These are phyloP conservation scores for Aleiodes alternator DNA, from an alignment of 2,888 invertebrate genomes.

Conservation along the genomic window DNA sequence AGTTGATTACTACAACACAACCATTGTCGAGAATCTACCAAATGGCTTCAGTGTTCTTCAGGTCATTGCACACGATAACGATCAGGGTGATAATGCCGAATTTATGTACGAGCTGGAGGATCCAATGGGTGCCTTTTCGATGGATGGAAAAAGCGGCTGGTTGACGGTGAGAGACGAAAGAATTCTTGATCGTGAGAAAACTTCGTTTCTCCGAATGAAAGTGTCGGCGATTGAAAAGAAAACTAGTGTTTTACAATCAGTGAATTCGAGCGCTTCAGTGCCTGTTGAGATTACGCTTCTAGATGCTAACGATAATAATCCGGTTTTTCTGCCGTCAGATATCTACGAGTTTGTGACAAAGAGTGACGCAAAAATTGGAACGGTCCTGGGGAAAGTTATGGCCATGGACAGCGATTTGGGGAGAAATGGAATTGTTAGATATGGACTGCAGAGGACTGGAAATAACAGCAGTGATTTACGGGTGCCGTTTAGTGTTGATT, in stretches of 20 bases:
- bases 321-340: conserved; percentile 89
- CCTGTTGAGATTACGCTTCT: conserved; percentile 88
- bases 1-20: conserved; percentile 92
- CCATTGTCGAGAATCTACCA: conserved; percentile 93
- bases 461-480: conserved; percentile 80
- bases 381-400: conserved; percentile 86
- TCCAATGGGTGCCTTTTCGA: conserved; percentile 85
- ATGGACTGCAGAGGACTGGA: conserved; percentile 83
- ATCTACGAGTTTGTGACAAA: conserved; percentile 86
- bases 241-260: conserved; percentile 79
- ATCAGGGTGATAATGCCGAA: conserved; percentile 90
- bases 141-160: conserved; percentile 90
- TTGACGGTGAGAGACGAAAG: conserved; percentile 87
- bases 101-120: conserved; percentile 88
- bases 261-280: conserved; percentile 77
- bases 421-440: conserved; percentile 85
- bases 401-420: conserved; percentile 90
- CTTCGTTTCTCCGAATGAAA: conserved; percentile 83
- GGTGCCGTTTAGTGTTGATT: conserved; percentile 84
- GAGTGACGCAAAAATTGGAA: conserved; percentile 82
- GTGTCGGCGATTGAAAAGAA: conserved; percentile 88
- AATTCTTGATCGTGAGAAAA: conserved; percentile 87
- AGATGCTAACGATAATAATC: conserved; percentile 95
- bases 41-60: conserved; percentile 85
- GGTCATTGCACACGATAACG: conserved; percentile 87